These are phyloP conservation scores for Otolemur garnettii DNA, from an alignment of 2,113 vertebrate genomes.

Conservation along the genomic window DNA sequence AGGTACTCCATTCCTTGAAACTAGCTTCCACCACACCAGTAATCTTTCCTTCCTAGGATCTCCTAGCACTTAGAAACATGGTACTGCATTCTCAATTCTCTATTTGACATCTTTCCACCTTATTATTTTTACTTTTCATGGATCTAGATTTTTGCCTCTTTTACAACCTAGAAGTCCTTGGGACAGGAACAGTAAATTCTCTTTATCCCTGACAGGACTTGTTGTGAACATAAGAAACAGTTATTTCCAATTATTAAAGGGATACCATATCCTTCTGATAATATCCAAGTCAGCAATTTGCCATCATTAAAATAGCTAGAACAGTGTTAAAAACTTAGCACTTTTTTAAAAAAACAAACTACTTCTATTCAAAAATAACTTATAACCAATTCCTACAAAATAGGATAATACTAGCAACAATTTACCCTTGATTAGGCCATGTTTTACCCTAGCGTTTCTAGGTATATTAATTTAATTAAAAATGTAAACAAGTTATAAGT, in stretches of 20 bases:
- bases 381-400: neutral
- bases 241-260: neutral
- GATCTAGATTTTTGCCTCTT: neutral
- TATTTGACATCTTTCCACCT: neutral
- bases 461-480: neutral
- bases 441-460: neutral
- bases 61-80: neutral
- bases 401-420: neutral
- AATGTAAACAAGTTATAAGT: neutral
- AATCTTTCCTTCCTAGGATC: neutral
- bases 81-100: neutral
- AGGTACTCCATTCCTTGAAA: neutral
- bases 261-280: neutral
- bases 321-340: neutral
- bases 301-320: neutral
- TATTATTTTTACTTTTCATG: neutral
- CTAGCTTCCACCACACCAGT: neutral
- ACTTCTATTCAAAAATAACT: conserved; percentile 53
- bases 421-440: conserved; percentile 14
- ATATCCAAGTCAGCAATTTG: neutral
- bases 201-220: neutral
- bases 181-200: neutral
- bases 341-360: neutral
- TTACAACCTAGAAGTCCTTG: neutral
- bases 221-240: neutral